phyloP scores from a whole-genome alignment of 2,113 vertebrate genomes.

The Entomyzon cyanotis region DNA sequence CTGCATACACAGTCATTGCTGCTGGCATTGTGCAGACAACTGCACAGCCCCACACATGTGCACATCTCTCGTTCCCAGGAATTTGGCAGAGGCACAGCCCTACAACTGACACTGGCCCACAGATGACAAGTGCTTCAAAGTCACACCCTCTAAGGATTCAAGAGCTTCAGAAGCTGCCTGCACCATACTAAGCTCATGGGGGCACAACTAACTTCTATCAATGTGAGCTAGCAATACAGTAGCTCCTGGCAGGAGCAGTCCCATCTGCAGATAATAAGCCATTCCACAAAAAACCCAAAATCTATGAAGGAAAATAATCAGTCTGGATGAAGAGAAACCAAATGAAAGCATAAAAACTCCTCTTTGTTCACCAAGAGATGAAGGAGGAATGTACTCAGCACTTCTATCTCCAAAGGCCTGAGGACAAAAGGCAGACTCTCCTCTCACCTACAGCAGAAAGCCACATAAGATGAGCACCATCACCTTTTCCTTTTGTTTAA shows the following conservation, averaged over 20 bases:
- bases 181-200: not conserved
- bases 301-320: not conserved
- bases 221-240: not conserved
- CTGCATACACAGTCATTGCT: not conserved
- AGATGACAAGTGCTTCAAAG: not conserved
- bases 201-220: fast-evolving
- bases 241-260: not conserved
- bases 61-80: fast-evolving
- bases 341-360: not conserved
- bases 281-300: no score
- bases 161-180: not conserved
- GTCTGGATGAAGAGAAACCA: not conserved
- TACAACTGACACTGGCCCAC: not conserved
- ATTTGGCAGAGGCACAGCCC: not conserved
- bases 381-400: not conserved
- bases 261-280: not conserved
- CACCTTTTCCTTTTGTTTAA: not conserved
- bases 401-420: not conserved
- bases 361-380: not conserved
- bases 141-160: fast-evolving
- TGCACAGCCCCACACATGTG: fast-evolving
- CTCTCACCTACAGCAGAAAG: not conserved
- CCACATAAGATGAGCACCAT: not conserved
- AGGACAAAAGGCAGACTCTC: not conserved
- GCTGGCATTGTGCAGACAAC: not conserved